phyloP scores from a whole-genome alignment of 2,888 invertebrate species.

The Fabriciana adippe region DNA sequence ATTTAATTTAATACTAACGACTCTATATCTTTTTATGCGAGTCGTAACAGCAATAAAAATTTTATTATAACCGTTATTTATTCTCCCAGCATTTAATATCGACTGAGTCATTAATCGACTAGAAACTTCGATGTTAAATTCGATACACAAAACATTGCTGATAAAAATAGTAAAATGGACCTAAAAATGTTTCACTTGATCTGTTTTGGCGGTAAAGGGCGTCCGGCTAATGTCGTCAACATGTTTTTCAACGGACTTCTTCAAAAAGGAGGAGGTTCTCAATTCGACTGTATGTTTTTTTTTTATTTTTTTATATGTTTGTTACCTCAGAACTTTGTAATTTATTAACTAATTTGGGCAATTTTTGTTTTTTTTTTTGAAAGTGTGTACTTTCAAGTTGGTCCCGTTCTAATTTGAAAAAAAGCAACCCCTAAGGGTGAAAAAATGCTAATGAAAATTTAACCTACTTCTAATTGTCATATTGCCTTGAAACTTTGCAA shows the following conservation, averaged over 20 bases:
- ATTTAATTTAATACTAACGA: slow-evolving; percentile 37
- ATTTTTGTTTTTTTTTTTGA: too few relatives aligned
- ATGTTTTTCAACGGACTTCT: background rate
- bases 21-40: too few relatives aligned
- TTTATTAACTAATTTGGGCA: too few relatives aligned
- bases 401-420: too few relatives aligned
- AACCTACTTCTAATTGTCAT: too few relatives aligned
- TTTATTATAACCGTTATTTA: background rate
- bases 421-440: too few relatives aligned
- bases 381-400: background rate
- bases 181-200: slow-evolving; percentile 8
- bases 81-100: background rate
- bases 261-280: too few relatives aligned
- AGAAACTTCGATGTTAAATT: slow-evolving; percentile 16
- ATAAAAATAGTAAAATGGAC: slow-evolving; percentile 12
- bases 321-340: too few relatives aligned
- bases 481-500: too few relatives aligned
- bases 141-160: background rate
- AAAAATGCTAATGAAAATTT: too few relatives aligned
- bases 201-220: slow-evolving; percentile 5
- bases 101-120: background rate
- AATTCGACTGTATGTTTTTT: too few relatives aligned
- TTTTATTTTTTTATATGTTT: too few relatives aligned
- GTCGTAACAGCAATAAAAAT: slow-evolving; percentile 3
- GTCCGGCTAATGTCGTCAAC: background rate